Base-by-base conservation (phyloP, 2,113 vertebrate species). In the Lophura nycthemera region DNA sequence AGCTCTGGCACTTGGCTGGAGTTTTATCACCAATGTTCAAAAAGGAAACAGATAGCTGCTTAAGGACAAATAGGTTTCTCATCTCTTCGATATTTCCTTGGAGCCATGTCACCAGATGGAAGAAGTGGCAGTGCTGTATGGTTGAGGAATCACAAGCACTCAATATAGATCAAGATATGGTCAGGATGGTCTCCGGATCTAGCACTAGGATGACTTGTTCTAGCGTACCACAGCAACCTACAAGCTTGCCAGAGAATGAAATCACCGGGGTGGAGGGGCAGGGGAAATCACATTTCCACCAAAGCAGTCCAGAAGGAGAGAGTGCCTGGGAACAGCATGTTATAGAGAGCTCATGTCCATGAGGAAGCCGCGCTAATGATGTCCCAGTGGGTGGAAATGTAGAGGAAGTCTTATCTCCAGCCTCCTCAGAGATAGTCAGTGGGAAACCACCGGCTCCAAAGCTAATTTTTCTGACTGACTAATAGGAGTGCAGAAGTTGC, bases 371-470 rank as follows among this genome's bases (percentile, higher is more conserved):
- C 17, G 56, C 64, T 95, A 92, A 93, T 91, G 82, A 93, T 90
- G 95, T 96, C 94, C 85, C 82, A 42, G 92, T 92, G 91, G 92
- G 94, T 93, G 92, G 94, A 94, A 93, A 78, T 83, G 84, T 67
- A 92, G 75, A 93, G 87, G 87, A 96, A 96, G 74, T 45, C 92
- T 93, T 92, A 92, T 95, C 95, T 96, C 78, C 87, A 94, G 89
- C 84, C 89, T 92, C 60, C 81, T 96, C 81, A 50, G 89, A 81
- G 90, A 93, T 52, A 92, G 82, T 81, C 90, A 90, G 90, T 88
- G 91, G 95, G 95, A 95, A 96, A 95, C 77, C 84, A 87, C 67
- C 0, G 2, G 25, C 78, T 95, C 89, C 89, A 80, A 56, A 92
- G 84, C 50, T 89, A 50, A 77, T 96, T 93, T 95, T 92, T 93